Evolutionary conservation across 2,888 invertebrate genomes (phyloP), one percentile per base, ranked within the genome.

Genomic region (Yponomeuta cagnagella): DNA sequence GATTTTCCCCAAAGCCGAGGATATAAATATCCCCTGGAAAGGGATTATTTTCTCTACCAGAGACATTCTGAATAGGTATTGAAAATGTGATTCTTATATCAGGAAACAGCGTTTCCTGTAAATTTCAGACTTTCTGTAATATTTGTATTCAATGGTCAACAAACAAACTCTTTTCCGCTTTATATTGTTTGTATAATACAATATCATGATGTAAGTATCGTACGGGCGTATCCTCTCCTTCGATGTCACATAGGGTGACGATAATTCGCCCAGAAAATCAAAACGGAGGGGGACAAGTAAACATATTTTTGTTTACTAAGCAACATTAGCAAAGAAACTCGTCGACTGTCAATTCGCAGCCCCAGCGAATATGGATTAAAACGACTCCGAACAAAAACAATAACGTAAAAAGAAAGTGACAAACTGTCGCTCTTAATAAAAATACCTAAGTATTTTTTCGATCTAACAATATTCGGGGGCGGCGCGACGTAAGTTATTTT

Each of bases 121-220:
- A 58, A 58, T 58, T 58, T 58, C 52, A 58, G 15, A 15, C 52
- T 12, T 52, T 15, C 15, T 58, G 15, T 15, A 43, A 8, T 15
- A 2, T 15, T 58, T 15, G 15, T 58, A 2, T 58, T 58, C 52
- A 58, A 58, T 15, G 52, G 52, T 58, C 52, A 58, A 58, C 52
- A 58, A 58, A 58, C 52, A 58, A 58, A 58, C 52, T 12, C 52
- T 15, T 58, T 58, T 58, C 15, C 52, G 52, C 52, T 15, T 58
- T 15, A 58, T 58, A 31, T 10, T 64, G 12, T 15, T 67, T 37
- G 74, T 73, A 74, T 74, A 74, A 74, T 74, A 74, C 78, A 80
- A 79, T 79, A 80, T 82, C 78, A 77, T 79, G 79, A 77, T 78
- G 79, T 79, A 78, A 67, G 65, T 80, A 79, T 77, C 78, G 76